Conservation (phyloP, 2,113 vertebrate genomes). For the Corythaeola cristata region DNA sequence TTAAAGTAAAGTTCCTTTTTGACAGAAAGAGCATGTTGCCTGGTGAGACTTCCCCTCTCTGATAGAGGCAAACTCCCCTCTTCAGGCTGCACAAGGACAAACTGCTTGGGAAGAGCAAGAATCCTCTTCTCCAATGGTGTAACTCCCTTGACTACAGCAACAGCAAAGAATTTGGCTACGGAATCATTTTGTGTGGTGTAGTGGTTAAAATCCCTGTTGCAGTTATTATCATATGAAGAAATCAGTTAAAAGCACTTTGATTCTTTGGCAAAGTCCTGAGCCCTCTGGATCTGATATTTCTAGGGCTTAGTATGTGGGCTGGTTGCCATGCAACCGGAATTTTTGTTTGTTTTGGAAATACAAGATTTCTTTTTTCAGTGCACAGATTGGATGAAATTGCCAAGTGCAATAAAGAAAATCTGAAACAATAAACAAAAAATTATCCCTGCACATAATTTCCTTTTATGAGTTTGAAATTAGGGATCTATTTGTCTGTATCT, state of each 20-base stretch:
- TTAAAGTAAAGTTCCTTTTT: background rate
- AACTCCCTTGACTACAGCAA: background rate
- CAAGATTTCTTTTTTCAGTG: background rate
- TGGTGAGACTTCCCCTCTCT: background rate
- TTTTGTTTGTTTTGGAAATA: constrained; percentile 43
- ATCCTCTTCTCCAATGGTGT: background rate
- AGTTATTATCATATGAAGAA: background rate
- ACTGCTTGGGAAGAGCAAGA: background rate
- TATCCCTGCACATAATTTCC: background rate
- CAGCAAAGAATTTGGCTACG: background rate
- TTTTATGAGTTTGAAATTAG: background rate
- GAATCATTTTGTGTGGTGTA: background rate
- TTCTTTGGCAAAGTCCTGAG: constrained; percentile 13
- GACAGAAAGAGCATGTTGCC: background rate
- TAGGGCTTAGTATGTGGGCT: background rate
- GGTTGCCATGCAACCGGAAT: constrained; percentile 31
- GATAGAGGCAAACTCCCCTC: background rate
- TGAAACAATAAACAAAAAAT: constrained; percentile 21
- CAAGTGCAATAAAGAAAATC: constrained; percentile 8
- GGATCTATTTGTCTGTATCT: background rate
- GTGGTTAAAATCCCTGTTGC: background rate
- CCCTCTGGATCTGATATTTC: constrained; percentile 15
- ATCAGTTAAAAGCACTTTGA: background rate
- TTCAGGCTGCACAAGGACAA: background rate
- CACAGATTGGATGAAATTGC: background rate